Percentiles rank a stretch among this genome's conserved stretches.
These are phyloP conservation scores for Diaprepes abbreviatus DNA, from an alignment of 2,888 invertebrate genomes.

Conservation along the genomic window DNA sequence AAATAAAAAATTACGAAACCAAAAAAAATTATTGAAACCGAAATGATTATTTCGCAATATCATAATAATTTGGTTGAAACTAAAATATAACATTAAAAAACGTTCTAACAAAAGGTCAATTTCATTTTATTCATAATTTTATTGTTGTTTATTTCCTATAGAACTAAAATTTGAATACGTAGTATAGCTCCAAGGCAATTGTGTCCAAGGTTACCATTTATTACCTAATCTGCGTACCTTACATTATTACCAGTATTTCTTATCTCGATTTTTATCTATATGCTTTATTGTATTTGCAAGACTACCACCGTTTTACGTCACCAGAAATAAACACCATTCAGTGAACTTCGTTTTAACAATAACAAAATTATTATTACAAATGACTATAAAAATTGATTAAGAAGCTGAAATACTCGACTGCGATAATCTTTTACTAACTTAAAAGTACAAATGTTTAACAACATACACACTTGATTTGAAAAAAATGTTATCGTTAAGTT, in stretches of 20 bases:
- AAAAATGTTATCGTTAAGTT: no score
- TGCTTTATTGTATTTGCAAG: constrained; percentile 5
- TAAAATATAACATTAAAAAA: neutral
- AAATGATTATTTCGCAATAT: neutral
- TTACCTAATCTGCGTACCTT: neutral
- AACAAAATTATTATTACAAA: no score
- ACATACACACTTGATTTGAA: no score
- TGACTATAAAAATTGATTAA: no score
- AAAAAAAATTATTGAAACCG: no score
- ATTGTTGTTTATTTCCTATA: neutral
- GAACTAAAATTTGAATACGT: neutral
- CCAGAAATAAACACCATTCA: neutral
- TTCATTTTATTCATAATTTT: neutral
- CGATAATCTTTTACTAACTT: no score
- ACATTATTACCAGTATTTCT: neutral
- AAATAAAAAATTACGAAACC: no score
- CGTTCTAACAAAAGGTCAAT: neutral
- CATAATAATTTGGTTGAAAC: neutral
- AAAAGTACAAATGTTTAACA: no score
- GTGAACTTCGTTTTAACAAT: no score
- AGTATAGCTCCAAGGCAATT: no score
- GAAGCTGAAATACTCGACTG: no score
- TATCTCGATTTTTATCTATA: constrained; percentile 4
- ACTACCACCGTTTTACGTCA: constrained; percentile 1
- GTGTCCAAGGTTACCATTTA: neutral